Evolutionary conservation across 2,888 invertebrate species (phyloP).

Genomic region (Clistopyga incitator): DNA sequence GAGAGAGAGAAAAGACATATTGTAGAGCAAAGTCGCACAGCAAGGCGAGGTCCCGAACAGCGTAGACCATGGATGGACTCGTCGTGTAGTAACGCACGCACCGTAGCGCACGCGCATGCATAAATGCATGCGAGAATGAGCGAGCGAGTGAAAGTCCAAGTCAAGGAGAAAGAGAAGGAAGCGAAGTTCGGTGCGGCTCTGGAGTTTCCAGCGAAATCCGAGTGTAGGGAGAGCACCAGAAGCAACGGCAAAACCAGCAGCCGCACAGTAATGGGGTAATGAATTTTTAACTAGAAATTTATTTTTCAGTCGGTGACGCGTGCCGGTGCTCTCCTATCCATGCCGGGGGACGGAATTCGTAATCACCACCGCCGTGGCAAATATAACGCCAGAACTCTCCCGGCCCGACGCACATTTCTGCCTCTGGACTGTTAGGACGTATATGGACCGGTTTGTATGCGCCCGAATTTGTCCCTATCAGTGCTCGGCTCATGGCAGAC

Average conservation of each 20-base stretch:
- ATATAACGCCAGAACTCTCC: slow-evolving; percentile 34
- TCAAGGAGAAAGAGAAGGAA: neutral
- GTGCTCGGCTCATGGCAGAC: slow-evolving; percentile 27
- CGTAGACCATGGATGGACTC: neutral
- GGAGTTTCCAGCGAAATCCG: slow-evolving; percentile 8
- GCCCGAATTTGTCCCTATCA: slow-evolving; percentile 5
- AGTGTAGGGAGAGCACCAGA: neutral
- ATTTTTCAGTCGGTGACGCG: slow-evolving; percentile 39
- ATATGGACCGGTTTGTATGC: neutral
- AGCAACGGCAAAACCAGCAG: neutral
- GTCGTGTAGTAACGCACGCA: slow-evolving; percentile 15
- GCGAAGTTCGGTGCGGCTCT: neutral
- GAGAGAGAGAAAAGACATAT: neutral
- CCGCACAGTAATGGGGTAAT: slow-evolving; percentile 40
- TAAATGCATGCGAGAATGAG: slow-evolving; percentile 7
- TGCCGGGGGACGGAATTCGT: slow-evolving; percentile 56
- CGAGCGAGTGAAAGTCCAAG: slow-evolving; percentile 1
- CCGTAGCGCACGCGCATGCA: slow-evolving; percentile 12
- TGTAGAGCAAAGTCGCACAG: neutral
- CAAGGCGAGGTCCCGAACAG: neutral
- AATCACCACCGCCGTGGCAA: slow-evolving; percentile 45
- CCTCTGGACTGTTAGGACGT: neutral
- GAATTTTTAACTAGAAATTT: slow-evolving; percentile 40
- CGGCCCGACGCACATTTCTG: slow-evolving; percentile 1
- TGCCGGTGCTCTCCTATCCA: slow-evolving; percentile 38